Evolutionary conservation across 2,888 invertebrate genomes (phyloP).

Genomic region (Steinernema scapterisci): DNA sequence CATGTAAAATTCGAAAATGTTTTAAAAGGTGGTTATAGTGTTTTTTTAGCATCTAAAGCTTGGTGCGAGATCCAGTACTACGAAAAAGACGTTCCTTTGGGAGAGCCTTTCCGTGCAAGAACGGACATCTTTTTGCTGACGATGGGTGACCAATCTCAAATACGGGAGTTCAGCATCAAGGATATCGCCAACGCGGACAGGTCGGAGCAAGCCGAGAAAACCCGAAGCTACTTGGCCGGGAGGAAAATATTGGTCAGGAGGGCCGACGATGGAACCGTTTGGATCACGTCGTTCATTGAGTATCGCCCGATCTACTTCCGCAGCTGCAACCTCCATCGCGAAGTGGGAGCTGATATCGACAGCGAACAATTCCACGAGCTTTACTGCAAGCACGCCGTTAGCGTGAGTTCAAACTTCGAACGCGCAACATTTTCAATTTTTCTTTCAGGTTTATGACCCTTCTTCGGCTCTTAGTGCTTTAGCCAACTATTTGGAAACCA

Average conservation of each 20-base stretch:
- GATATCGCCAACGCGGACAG: neutral
- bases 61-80: conserved; percentile 5
- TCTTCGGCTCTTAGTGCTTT: neutral
- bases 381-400: neutral
- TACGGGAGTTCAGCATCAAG: neutral
- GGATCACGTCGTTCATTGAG: neutral
- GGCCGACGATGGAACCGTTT: neutral
- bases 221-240: neutral
- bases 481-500: neutral
- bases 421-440: neutral
- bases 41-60: neutral
- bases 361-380: neutral
- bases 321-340: conserved; percentile 13
- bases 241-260: neutral
- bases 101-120: neutral
- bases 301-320: conserved; percentile 4
- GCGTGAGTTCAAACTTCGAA: neutral
- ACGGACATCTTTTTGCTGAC: neutral
- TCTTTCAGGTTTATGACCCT: neutral
- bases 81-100: neutral
- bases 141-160: neutral
- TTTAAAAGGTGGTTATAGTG: neutral
- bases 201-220: neutral
- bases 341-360: neutral
- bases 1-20: neutral